Percentiles rank a stretch among this genome's conserved stretches.
These are phyloP conservation scores for Psittacula derbiana DNA, from an alignment of 2,797 vertebrate genomes.

Conservation along the genomic window DNA sequence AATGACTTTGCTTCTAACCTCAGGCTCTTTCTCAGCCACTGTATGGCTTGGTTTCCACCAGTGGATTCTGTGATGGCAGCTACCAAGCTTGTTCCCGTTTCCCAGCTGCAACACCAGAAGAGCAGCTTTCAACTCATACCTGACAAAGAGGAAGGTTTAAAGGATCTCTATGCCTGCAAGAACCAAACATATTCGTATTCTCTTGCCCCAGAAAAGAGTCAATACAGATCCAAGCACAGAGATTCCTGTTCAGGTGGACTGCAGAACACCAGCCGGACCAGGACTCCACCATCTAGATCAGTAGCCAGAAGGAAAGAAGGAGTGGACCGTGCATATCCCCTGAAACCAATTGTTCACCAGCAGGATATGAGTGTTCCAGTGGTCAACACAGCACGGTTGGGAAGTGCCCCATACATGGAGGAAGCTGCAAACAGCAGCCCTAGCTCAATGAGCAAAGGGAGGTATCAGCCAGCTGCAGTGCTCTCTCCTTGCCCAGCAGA, in stretches of 20 bases:
- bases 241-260: constrained; percentile 7
- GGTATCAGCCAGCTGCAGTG: background rate
- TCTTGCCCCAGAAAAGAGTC: background rate
- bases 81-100: constrained; percentile 31
- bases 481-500: background rate
- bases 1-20: constrained; percentile 1
- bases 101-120: constrained; percentile 27
- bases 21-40: constrained; percentile 40
- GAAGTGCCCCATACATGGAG: background rate
- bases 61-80: constrained; percentile 10
- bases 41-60: constrained; percentile 59
- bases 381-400: background rate
- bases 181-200: background rate
- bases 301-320: constrained; percentile 53
- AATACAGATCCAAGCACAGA: background rate
- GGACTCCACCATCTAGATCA: constrained; percentile 26
- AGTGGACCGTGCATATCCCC: constrained; percentile 77
- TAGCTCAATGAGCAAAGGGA: background rate
- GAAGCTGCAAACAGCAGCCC: background rate
- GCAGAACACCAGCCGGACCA: constrained; percentile 17
- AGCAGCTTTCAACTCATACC: constrained; percentile 23
- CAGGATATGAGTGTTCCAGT: constrained; percentile 9
- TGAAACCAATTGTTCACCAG: constrained; percentile 80
- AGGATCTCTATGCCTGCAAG: constrained; percentile 18
- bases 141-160: constrained; percentile 50